phyloP scores from a whole-genome alignment of 2,888 invertebrate genomes.

The Piscicola geometra region DNA sequence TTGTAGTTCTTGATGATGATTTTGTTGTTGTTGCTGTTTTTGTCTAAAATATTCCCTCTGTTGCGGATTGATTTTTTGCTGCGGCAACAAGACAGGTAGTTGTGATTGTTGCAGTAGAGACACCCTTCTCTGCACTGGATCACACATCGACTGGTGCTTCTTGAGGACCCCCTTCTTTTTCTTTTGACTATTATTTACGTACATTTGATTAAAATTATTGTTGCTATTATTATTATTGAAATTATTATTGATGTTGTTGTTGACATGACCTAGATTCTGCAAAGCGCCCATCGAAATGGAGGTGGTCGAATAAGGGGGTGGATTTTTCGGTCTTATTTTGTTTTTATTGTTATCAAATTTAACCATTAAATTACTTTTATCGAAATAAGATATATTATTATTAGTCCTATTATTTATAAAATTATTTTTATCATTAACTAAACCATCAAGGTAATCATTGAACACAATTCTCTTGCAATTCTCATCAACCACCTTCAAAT shows the following conservation, averaged over 20 bases:
- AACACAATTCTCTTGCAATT: background rate
- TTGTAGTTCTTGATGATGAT: background rate
- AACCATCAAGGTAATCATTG: background rate
- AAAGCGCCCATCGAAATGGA: background rate
- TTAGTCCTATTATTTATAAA: background rate
- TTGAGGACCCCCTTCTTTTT: background rate
- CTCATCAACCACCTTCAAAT: background rate
- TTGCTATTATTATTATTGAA: conserved; percentile 6
- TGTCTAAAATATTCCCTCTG: background rate
- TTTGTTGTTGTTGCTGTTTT: background rate
- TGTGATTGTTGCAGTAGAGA: background rate
- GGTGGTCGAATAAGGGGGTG: background rate
- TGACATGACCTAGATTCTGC: background rate
- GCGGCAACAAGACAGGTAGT: background rate
- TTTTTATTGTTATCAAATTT: background rate
- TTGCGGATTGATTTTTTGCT: background rate
- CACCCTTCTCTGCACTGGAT: background rate
- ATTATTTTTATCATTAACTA: background rate
- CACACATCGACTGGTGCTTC: conserved; percentile 10
- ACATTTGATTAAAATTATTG: background rate
- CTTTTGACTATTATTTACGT: background rate
- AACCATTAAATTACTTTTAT: background rate
- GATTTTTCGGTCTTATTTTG: background rate
- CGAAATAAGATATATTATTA: background rate
- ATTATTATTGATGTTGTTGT: conserved; percentile 5